Conservation (phyloP, 30 jellyfish, hydroid and myxozoan species). For the Turritopsis dohrnii region DNA sequence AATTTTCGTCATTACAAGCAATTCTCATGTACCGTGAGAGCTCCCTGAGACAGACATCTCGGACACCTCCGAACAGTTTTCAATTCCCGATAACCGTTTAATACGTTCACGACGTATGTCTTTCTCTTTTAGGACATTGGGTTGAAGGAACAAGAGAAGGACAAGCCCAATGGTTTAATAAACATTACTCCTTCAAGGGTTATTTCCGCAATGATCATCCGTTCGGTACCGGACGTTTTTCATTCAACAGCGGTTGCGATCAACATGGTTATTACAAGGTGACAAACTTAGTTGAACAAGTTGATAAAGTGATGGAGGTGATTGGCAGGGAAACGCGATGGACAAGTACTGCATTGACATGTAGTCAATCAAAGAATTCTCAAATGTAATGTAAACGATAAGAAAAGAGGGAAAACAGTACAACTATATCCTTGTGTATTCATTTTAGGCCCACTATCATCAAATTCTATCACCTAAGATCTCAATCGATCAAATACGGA, state of each 20-base stretch:
- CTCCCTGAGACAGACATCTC: no score
- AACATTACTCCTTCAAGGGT: constrained; percentile 47
- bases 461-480: no score
- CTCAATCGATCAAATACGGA: no score
- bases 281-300: constrained; percentile 47
- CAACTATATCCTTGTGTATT: no score
- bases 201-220: constrained; percentile 46
- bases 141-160: constrained; percentile 58
- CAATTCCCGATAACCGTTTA: no score
- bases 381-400: no score
- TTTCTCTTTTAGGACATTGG: constrained; percentile 50
- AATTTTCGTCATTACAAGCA: no score
- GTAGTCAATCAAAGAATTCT: neutral
- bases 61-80: no score
- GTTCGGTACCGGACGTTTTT: constrained; percentile 54
- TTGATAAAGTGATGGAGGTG: constrained; percentile 49
- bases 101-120: no score
- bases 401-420: no score
- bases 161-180: constrained; percentile 42
- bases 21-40: no score
- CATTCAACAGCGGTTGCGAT: constrained; percentile 38
- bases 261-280: constrained; percentile 73
- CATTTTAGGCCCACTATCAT: no score
- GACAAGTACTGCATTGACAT: constrained; percentile 37
- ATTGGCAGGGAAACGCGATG: constrained; percentile 70